Percentiles rank a stretch among this genome's conserved stretches.
Evolutionary conservation across 2,113 vertebrate genomes (phyloP).

Genomic region (Trichomycterus rosablanca): DNA sequence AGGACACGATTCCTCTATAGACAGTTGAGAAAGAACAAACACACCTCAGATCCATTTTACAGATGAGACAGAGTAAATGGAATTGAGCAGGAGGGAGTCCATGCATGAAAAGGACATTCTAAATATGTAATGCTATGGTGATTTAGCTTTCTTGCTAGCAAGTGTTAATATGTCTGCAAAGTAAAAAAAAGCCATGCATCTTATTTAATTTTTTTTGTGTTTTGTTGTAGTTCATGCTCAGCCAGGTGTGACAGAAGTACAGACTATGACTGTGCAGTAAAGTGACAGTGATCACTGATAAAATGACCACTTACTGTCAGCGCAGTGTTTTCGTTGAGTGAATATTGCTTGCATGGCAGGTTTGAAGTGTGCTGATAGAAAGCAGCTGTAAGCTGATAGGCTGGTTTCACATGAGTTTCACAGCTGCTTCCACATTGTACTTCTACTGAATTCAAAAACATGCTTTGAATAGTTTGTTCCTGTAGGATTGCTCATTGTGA

Average conservation of each 20-base stretch:
- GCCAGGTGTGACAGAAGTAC: slow-evolving; percentile 27
- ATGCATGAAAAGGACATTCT: slow-evolving; percentile 19
- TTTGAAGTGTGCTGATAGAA: too few species aligned
- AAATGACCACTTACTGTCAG: slow-evolving; percentile 31
- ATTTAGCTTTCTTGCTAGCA: slow-evolving; percentile 2
- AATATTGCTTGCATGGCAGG: slow-evolving; percentile 10
- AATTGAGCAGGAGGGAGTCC: background rate
- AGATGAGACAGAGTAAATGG: background rate
- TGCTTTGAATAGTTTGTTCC: too few species aligned
- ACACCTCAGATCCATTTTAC: too few species aligned
- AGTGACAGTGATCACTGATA: slow-evolving; percentile 36
- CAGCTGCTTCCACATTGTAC: background rate
- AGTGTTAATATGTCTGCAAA: slow-evolving; percentile 17
- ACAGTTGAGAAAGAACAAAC: too few species aligned
- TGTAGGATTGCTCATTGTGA: too few species aligned
- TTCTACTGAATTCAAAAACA: too few species aligned
- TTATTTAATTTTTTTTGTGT: background rate
- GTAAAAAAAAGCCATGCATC: slow-evolving; percentile 3
- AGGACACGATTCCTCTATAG: too few species aligned
- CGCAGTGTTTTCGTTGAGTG: slow-evolving; percentile 10
- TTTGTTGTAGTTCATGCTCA: background rate
- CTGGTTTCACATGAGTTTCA: slow-evolving; percentile 6
- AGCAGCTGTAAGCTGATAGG: slow-evolving; percentile 22
- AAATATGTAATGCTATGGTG: slow-evolving; percentile 16
- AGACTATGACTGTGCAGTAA: slow-evolving; percentile 1